Conservation (phyloP, 2,797 vertebrate genomes). For the Myripristis jacobus region DNA sequence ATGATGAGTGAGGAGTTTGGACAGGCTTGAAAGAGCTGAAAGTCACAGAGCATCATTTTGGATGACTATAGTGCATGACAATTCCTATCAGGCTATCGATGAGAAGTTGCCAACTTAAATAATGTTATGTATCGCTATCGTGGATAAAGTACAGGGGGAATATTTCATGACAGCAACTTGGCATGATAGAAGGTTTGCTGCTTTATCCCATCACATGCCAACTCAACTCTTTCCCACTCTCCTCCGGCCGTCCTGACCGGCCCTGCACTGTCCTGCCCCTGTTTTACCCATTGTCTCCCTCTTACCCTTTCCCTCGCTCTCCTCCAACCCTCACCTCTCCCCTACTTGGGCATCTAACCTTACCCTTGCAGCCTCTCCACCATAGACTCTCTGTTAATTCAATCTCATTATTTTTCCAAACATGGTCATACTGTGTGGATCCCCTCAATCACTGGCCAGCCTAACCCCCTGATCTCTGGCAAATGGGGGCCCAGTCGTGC, state of each 20-base stretch:
- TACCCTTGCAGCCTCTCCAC: conserved; percentile 22
- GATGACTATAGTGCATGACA: conserved; percentile 4
- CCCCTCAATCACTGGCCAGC: conserved; percentile 68
- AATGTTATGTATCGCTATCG: not conserved
- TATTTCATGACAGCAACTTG: not conserved
- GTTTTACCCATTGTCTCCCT: not conserved
- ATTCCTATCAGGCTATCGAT: conserved; percentile 1
- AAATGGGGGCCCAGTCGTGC: conserved; percentile 66
- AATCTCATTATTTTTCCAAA: conserved; percentile 78
- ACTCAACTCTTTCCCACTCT: conserved; percentile 22
- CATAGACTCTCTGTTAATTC: conserved; percentile 76
- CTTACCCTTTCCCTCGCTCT: not conserved
- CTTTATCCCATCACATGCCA: not conserved
- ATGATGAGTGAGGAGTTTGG: not conserved
- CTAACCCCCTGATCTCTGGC: conserved; percentile 80
- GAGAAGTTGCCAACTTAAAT: not conserved
- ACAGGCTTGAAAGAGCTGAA: not conserved
- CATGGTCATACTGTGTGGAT: conserved; percentile 54
- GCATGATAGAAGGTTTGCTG: not conserved
- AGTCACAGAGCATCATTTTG: not conserved
- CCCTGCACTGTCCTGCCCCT: not conserved
- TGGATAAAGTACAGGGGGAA: not conserved
- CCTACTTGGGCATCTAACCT: conserved; percentile 15
- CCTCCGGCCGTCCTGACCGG: conserved; percentile 6
- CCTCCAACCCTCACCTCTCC: conserved; percentile 22